Base-by-base conservation (phyloP, 2,113 vertebrate species). In the Cercopithecus mona region DNA sequence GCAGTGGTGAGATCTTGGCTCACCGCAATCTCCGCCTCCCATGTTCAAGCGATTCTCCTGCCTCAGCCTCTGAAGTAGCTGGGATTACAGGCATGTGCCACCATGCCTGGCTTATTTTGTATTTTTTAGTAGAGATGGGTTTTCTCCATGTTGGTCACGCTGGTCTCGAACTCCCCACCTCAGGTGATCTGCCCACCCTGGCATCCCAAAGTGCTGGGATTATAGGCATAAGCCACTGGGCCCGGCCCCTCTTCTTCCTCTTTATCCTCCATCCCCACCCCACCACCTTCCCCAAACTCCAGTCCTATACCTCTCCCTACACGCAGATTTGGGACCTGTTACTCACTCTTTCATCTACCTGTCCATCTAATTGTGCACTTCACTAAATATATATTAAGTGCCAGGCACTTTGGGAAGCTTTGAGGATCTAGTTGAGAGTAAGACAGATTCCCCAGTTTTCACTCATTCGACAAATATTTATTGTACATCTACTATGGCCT, bases 301-400 rank as follows among this genome's bases (percentile, higher is more conserved):
- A 91, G 16, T 35, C 68, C 66, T 66, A 5, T 23, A 30, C 9
- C 30, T 32, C 11, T 6, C 45, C 23, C 13, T 45, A 11, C 18
- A 8, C 30, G 23, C 0, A 90, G 90, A 75, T 13, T 64, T 32
- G 35, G 68, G 66, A 9, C n/a, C 83, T 20, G 6, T 61, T 79
- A 68, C 23, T 66, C 35, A 61, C 20, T 48, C 64, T 93, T 97
- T 83, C 52, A 50, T 75, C 84, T 68, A 25, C 59, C 88, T 40
- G 16, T 50, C 16, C 59, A 81, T 40, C 52, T 32, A 84, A 43
- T 3, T 0, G 32, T 48, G 25, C 43, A 55, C 20, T 94, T 82
- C 88, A 73, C 68, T 45, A 83, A 79, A 83, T 20, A 11, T 52
- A 88, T 75, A 57, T 50, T 38, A 55, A 50, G 25, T 16, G 48